Base-by-base conservation (phyloP, 2,888 invertebrate species). In the Apoda limacodes region DNA sequence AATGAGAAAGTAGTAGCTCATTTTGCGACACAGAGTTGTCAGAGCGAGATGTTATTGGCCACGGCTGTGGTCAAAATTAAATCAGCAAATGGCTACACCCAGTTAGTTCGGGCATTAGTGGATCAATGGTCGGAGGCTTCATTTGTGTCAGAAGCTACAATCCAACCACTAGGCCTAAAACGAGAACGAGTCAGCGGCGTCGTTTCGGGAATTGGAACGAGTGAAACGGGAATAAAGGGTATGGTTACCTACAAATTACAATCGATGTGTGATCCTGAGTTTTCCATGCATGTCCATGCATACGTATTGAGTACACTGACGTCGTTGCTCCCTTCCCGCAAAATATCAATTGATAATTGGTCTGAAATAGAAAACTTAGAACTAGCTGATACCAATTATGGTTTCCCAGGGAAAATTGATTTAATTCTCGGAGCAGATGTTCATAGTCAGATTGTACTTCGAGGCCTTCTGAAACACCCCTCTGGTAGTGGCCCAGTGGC, bases 111-210 rank as follows among this genome's bases (percentile, higher is more conserved):
- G 28, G 38, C 31, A n/a, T 21, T 39, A 19, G 10, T 41, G 14
- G 36, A 38, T 14, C 38, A 30, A 22, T 35, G 36, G 4, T 41
- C 36, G 1, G 34, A 39, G 28, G 40, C 37, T n/a, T 40, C 37
- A 13, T 41, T 43, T 14, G 34, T 43, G 27, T 34, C 40, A 13
- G 40, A 39, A 35, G 30, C 30, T 19, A 20, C 37, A 1, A 34
- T 34, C 2, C 36, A 43, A 14, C 17, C 28, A 4, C 22, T 38
- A 15, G 14, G 28, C 11, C 23, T 39, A 10, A 39, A 32, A 4
- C 37, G 33, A 11, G 25, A 28, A 12, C 21, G 25, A 6, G 11
- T 26, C 9, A 40, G 23, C 10, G 32, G 29, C 15, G 21, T 9
- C 10, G 34, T 40, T 14, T 34, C 40, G 3, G 36, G 36, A n/a